These are phyloP conservation scores for Tortrix viridana DNA, from an alignment of 2,888 invertebrate species.

Conservation along the genomic window DNA sequence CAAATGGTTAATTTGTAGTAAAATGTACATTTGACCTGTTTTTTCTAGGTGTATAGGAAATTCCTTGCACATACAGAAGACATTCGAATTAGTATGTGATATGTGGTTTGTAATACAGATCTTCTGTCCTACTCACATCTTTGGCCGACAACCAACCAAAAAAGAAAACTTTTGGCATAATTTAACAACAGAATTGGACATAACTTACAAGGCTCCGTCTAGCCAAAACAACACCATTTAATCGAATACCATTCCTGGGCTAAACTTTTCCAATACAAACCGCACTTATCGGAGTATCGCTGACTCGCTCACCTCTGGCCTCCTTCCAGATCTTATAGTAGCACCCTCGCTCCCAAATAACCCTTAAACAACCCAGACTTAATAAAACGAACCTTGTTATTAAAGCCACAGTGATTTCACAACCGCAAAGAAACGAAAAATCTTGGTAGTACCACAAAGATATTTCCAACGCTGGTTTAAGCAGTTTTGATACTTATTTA, in stretches of 20 bases:
- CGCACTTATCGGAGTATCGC: constrained; percentile 35
- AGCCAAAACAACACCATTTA: constrained; percentile 36
- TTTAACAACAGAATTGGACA: constrained; percentile 17
- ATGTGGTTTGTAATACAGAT: no score
- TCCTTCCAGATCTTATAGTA: constrained; percentile 28
- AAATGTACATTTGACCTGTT: no score
- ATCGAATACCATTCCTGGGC: constrained; percentile 30
- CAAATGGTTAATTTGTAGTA: no score
- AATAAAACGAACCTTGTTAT: constrained; percentile 2
- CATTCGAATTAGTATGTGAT: no score
- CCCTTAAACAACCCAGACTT: not conserved
- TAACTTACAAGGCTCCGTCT: constrained; percentile 16
- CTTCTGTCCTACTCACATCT: no score
- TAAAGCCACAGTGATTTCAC: not conserved
- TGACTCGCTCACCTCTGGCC: constrained; percentile 35
- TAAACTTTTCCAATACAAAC: constrained; percentile 37
- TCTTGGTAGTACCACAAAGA: constrained; percentile 11
- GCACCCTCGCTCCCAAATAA: constrained; percentile 24
- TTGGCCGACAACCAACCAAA: not conserved
- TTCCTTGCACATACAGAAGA: not conserved
- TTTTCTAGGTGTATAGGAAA: no score
- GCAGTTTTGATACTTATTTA: constrained; percentile 41
- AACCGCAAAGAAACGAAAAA: not conserved
- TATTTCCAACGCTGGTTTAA: not conserved
- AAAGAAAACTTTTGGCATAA: not conserved